Percentiles rank a stretch among this genome's conserved stretches.
phyloP scores from a whole-genome alignment of 2,888 invertebrate species.

The Anodontia alba region DNA sequence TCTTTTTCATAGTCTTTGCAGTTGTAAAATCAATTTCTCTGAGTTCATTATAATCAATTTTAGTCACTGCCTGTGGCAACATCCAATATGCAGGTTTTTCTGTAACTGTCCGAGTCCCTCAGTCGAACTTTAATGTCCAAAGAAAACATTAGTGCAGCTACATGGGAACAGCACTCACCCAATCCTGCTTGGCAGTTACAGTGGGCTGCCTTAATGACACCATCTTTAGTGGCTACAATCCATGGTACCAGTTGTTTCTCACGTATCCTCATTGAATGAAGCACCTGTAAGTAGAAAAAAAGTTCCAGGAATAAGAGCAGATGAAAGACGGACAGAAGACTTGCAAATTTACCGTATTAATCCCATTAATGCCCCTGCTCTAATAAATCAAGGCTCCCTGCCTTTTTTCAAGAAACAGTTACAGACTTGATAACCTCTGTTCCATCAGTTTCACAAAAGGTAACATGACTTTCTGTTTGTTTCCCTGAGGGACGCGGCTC shows the following conservation, averaged over 20 bases:
- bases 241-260: background rate
- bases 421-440: too few species aligned
- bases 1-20: constrained; percentile 3
- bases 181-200: constrained; percentile 7
- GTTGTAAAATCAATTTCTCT: constrained; percentile 10
- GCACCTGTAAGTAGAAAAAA: constrained; percentile 8
- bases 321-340: too few species aligned
- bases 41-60: constrained; percentile 6
- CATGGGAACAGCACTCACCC: constrained; percentile 8
- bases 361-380: too few species aligned
- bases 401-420: too few species aligned
- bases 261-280: background rate
- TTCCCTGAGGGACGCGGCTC: too few species aligned
- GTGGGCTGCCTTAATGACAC: background rate
- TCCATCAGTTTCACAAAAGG: too few species aligned
- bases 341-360: too few species aligned
- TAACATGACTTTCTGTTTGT: too few species aligned
- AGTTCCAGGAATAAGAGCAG: too few species aligned
- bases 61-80: background rate
- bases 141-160: background rate
- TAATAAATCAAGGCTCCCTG: too few species aligned
- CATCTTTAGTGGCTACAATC: background rate
- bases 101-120: background rate
- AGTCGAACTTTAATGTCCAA: background rate
- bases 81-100: background rate